Evolutionary conservation across 2,888 invertebrate genomes (phyloP).

Genomic region (Pyralis farinalis): DNA sequence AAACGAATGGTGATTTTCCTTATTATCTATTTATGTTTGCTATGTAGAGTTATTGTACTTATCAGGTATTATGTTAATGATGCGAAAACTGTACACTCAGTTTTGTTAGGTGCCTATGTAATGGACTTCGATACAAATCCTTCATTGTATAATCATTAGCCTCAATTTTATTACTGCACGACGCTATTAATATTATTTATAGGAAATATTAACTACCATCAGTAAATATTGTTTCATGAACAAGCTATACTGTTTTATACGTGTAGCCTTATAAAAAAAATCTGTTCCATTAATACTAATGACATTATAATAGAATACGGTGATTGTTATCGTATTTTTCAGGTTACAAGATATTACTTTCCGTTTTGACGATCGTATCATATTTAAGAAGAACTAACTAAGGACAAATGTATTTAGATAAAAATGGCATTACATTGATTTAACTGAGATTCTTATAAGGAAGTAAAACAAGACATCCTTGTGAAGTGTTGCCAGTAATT

Average conservation of each 20-base stretch:
- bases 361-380: no score
- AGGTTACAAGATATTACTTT: no score
- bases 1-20: constrained; percentile 21
- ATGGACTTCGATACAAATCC: not conserved
- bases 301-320: no score
- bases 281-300: no score
- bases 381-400: no score
- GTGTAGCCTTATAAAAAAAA: no score
- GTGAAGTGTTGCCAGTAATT: not conserved
- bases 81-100: not conserved
- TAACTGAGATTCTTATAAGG: not conserved
- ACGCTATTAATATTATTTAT: no score
- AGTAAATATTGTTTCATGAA: no score
- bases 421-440: not conserved
- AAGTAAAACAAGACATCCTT: not conserved
- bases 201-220: no score
- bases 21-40: constrained; percentile 8
- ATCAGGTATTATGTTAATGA: not conserved
- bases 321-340: no score
- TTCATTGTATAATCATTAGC: not conserved
- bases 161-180: not conserved
- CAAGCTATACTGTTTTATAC: no score
- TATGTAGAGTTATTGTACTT: not conserved
- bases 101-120: not conserved
- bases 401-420: no score